Evolutionary conservation across 2,888 invertebrate species (phyloP), one percentile per base, ranked within the genome.

Genomic region (Pimpla rufipes): DNA sequence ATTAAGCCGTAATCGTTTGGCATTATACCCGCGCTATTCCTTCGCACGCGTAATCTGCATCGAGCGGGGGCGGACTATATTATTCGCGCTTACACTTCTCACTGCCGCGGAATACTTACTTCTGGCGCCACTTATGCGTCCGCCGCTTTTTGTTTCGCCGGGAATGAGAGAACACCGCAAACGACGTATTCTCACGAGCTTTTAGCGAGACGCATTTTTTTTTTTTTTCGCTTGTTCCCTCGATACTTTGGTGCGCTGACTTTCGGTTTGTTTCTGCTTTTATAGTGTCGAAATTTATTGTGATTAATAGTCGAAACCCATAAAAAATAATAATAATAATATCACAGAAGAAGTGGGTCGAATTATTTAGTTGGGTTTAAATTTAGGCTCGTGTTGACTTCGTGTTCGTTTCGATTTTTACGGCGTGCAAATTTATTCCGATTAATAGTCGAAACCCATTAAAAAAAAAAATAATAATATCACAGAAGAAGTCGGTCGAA

Each of bases 1-100:
- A 90, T 89, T 90, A 89, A 85, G 86, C 77, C 85, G 88, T 91
- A 92, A 93, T 92, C 91, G 90, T 89, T 89, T 87, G 88, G 86
- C 88, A 90, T 91, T 92, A 90, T 74, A 84, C 71, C 70, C 73
- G 85, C 86, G 86, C 86, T 83, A 76, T 85, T 85, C 79, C 79
- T 84, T 78, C 70, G 82, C 87, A 85, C 88, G 88, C 85, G 86
- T 86, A 87, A 87, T 88, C 86, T 87, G 85, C 91, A 89, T 91
- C 79, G 77, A 68, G 89, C 90, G 84, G 86, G 86, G 91, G 90
- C 87, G 89, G 90, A 91, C 89, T 92, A 90, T 85, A 91, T 92
- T 91, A 91, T 90, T 90, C 90, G 90, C 90, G 87, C 89, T 89
- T 88, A 86, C 88, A 87, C 88, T 88, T 85, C 79, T 84, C 84